Evolutionary conservation across 2,888 invertebrate species (phyloP).

Genomic region (Agriopis aurantiaria): DNA sequence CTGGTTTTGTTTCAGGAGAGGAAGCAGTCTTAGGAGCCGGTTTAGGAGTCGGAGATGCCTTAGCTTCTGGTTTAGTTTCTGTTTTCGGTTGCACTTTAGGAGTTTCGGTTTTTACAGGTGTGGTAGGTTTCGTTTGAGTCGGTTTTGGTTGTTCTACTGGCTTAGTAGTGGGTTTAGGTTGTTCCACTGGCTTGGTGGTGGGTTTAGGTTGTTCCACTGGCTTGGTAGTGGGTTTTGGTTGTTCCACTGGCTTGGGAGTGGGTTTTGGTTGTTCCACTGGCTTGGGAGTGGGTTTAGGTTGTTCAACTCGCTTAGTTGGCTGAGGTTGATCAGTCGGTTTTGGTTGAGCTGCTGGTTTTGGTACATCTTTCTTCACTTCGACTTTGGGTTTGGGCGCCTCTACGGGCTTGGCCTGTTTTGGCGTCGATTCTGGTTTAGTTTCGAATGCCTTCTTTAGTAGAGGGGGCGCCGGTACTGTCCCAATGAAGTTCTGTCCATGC

Average conservation of each 20-base stretch:
- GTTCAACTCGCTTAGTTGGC: constrained; percentile 16
- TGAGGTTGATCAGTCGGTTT: constrained; percentile 29
- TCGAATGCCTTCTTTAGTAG: constrained; percentile 75
- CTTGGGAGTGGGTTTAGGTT: constrained; percentile 27
- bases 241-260: constrained; percentile 21
- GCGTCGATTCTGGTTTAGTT: constrained; percentile 37
- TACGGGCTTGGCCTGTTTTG: constrained; percentile 40
- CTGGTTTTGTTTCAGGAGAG: constrained; percentile 42
- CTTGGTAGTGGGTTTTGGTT: constrained; percentile 22
- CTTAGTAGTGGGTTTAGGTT: constrained; percentile 28
- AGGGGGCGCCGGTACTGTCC: constrained; percentile 87
- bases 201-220: constrained; percentile 25
- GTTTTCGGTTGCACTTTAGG: constrained; percentile 31
- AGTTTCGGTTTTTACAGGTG: constrained; percentile 1
- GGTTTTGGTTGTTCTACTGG: constrained; percentile 24
- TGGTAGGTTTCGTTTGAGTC: constrained; percentile 18
- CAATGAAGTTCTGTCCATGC: constrained; percentile 87
- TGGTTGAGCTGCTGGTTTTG: constrained; percentile 14
- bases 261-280: constrained; percentile 29
- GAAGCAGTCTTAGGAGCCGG: constrained; percentile 36
- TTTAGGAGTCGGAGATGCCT: constrained; percentile 26
- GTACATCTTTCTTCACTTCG: constrained; percentile 43
- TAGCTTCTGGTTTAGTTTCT: constrained; percentile 6
- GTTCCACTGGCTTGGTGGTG: constrained; percentile 4
- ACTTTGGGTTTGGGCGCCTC: constrained; percentile 41